Evolutionary conservation across 1,140 invertebrate species (phyloP), one percentile per base, ranked within the genome.

Genomic region (Drosophila littoralis): DNA sequence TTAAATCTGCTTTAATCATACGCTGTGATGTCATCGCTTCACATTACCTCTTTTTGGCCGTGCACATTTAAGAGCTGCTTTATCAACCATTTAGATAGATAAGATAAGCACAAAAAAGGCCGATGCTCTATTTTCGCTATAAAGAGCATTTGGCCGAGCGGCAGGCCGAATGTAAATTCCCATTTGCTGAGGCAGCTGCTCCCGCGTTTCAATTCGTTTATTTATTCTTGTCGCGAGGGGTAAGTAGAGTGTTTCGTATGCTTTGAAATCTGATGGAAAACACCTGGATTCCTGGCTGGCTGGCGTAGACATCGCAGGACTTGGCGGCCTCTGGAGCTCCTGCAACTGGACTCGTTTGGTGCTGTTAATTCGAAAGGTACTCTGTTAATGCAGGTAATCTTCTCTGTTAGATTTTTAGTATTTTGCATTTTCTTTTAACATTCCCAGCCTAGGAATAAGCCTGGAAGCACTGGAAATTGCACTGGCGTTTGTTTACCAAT

Each of bases 201-300:
- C 73, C 8, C 83, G 83, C 79, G 83, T 51, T 38, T 22, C 40
- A 40, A 36, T n/a, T n/a, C 32, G 42, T 13, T n/a, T 40, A 13
- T 40, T 28, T 50, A 17, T 50, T 36, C 35, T 58, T 36, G 3
- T 36, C 54, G 10, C 13, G 15, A 48, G 51, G 9, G 83, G 83
- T 86, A 46, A 86, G 84, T 86, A 86, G 83, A 86, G 83, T 86
- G 83, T 50, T 68, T 10, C 61, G 67, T 38, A 50, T 57, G 33
- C 51, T 51, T 51, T 36, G 13, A 38, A 8, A 9, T 13, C 9
- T 2, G 28, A 32, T 38, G 22, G 55, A 13, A 10, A 48, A 50
- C 22, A 28, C 22, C 28, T 63, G 32, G n/a, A 42, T 5, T 36
- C 13, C n/a, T 33, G n/a, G 36, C n/a, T 33, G n/a, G 36, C 10